Conservation (phyloP, 2,888 invertebrate genomes). For the Drosophila lutescens region DNA sequence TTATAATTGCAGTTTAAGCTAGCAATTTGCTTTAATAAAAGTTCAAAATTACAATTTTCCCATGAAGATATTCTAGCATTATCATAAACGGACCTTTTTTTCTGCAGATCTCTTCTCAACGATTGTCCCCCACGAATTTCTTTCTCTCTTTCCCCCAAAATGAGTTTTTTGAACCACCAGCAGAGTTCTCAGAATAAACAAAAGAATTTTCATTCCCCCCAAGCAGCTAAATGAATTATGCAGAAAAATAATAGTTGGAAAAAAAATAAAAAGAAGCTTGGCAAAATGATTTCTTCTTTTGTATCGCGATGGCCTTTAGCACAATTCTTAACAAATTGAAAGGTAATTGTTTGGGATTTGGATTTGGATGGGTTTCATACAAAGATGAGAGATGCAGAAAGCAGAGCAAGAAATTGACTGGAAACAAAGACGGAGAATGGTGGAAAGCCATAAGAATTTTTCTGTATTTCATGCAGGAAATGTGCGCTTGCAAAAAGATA, state of each 20-base stretch:
- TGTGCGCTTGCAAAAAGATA: constrained; percentile 45
- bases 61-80: background rate
- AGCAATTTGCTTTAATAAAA: background rate
- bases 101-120: constrained; percentile 1
- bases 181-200: constrained; percentile 27
- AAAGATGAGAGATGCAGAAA: constrained; percentile 27
- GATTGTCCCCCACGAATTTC: constrained; percentile 22
- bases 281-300: constrained; percentile 32
- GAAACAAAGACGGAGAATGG: constrained; percentile 30
- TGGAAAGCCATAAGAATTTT: constrained; percentile 45
- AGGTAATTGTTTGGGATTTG: constrained; percentile 60
- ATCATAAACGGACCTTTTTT: background rate
- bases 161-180: constrained; percentile 26
- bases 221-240: constrained; percentile 15
- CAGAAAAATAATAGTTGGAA: constrained; percentile 11
- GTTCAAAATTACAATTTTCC: background rate
- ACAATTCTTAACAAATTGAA: constrained; percentile 67
- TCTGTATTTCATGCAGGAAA: constrained; percentile 64
- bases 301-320: constrained; percentile 50
- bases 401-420: constrained; percentile 39
- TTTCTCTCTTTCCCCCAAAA: constrained; percentile 5
- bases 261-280: constrained; percentile 22
- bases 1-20: background rate
- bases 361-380: constrained; percentile 1
- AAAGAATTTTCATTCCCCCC: constrained; percentile 28